phyloP scores from a whole-genome alignment of 2,888 invertebrate genomes.

The Drosophila nr. perissopoda region DNA sequence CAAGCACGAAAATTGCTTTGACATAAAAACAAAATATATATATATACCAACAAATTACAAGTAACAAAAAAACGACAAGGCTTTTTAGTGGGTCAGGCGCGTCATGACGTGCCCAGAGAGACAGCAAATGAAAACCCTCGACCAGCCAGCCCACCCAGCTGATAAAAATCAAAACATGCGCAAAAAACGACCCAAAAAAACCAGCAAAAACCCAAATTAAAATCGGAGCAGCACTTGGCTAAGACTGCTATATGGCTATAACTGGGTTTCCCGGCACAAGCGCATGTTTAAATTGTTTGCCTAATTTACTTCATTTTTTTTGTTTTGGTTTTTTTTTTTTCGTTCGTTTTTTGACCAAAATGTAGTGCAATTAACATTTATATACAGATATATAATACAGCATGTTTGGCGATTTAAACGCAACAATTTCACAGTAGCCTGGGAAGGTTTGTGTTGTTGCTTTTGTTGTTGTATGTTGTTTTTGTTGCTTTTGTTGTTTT shows the following conservation, averaged over 20 bases:
- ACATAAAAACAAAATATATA: conserved; percentile 64
- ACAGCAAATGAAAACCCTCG: conserved; percentile 55
- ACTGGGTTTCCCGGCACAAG: conserved; percentile 72
- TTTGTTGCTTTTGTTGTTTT: conserved; percentile 7
- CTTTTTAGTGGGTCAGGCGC: conserved; percentile 80
- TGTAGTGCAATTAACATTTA: conserved; percentile 78
- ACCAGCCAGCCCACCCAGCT: conserved; percentile 75
- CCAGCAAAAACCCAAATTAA: conserved; percentile 73
- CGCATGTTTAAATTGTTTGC: conserved; percentile 79
- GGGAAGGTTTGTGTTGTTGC: conserved; percentile 61
- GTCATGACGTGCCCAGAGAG: conserved; percentile 61
- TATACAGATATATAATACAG: conserved; percentile 28
- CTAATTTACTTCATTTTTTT: conserved; percentile 65
- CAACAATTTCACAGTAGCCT: conserved; percentile 76
- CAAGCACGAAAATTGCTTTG: conserved; percentile 81
- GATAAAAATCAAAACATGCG: conserved; percentile 81
- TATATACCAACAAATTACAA: conserved; percentile 14
- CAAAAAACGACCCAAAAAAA: conserved; percentile 61
- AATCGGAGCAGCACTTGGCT: conserved; percentile 73
- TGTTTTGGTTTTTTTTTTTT: conserved; percentile 18
- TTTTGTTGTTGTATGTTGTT: neutral
- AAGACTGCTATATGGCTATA: conserved; percentile 7
- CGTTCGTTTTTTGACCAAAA: conserved; percentile 42
- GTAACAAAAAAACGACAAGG: conserved; percentile 16
- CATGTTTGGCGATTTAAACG: conserved; percentile 62